Conservation (phyloP, 2,797 vertebrate genomes). For the Anas bahamensis region DNA sequence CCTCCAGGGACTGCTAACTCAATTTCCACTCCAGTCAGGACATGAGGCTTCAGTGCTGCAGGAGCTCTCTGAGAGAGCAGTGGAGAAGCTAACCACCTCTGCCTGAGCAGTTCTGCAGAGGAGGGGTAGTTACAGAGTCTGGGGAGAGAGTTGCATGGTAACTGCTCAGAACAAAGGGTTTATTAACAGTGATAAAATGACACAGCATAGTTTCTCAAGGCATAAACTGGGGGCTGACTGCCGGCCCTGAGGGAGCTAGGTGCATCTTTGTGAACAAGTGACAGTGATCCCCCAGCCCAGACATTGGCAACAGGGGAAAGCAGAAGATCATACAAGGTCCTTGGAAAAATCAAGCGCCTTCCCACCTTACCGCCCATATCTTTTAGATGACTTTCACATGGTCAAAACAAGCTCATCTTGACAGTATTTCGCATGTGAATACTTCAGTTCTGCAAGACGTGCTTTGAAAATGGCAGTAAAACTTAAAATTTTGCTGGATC, state of each 20-base stretch:
- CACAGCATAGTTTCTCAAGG: neutral
- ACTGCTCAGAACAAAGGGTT: neutral
- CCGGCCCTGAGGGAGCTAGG: rapidly evolving
- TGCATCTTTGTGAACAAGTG: neutral
- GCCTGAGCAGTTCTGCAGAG: neutral
- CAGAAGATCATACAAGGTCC: neutral
- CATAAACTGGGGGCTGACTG: neutral
- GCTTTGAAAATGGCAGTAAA: neutral
- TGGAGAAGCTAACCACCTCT: neutral
- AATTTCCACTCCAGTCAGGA: neutral
- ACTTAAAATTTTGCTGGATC: neutral
- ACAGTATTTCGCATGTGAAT: neutral
- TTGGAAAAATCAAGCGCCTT: neutral
- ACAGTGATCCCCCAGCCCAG: neutral
- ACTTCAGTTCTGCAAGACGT: neutral
- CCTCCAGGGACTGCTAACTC: neutral
- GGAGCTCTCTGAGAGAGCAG: neutral
- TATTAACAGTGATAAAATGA: neutral
- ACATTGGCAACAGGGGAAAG: neutral
- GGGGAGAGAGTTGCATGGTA: neutral
- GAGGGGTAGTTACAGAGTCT: neutral
- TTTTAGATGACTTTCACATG: neutral
- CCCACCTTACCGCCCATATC: neutral
- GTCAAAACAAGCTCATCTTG: neutral
- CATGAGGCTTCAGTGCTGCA: neutral